These are phyloP conservation scores for Netelia melanura DNA, from an alignment of 2,888 invertebrate genomes.

Conservation along the genomic window DNA sequence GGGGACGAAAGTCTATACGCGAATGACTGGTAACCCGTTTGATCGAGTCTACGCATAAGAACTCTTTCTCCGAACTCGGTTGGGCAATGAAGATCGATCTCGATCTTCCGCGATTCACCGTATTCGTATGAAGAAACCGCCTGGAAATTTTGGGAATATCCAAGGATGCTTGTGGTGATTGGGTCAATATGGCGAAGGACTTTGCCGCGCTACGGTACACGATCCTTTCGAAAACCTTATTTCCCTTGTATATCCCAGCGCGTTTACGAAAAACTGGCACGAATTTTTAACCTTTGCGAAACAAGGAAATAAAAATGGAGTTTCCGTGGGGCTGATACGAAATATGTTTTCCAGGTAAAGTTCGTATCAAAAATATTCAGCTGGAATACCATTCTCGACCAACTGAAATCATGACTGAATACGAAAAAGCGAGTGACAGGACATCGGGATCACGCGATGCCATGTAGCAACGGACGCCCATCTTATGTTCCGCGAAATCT, in stretches of 20 bases:
- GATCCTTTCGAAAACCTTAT: neutral
- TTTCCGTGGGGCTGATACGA: too few relatives aligned
- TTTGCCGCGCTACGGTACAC: neutral
- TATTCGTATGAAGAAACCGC: neutral
- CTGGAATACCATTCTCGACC: neutral
- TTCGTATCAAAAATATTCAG: neutral
- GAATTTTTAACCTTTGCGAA: neutral
- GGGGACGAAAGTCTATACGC: constrained; percentile 27
- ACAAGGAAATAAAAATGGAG: neutral
- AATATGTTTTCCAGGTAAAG: neutral
- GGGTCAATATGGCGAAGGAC: neutral
- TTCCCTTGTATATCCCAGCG: neutral
- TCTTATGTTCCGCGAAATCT: constrained; percentile 51
- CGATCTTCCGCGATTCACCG: constrained; percentile 33
- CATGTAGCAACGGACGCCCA: neutral
- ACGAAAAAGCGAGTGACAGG: constrained; percentile 69
- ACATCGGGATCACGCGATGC: constrained; percentile 60
- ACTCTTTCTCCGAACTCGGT: constrained; percentile 50
- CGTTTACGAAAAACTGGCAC: neutral
- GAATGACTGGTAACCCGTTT: constrained; percentile 30
- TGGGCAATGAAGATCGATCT: constrained; percentile 60
- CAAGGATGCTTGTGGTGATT: constrained; percentile 17
- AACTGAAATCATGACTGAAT: constrained; percentile 71
- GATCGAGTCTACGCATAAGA: constrained; percentile 25
- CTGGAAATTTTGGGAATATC: constrained; percentile 2